A percentile compares a stretch with the other conserved stretches of the same genome.
Evolutionary conservation across 2,113 vertebrate species (phyloP).

Genomic region (Barbus barbus): DNA sequence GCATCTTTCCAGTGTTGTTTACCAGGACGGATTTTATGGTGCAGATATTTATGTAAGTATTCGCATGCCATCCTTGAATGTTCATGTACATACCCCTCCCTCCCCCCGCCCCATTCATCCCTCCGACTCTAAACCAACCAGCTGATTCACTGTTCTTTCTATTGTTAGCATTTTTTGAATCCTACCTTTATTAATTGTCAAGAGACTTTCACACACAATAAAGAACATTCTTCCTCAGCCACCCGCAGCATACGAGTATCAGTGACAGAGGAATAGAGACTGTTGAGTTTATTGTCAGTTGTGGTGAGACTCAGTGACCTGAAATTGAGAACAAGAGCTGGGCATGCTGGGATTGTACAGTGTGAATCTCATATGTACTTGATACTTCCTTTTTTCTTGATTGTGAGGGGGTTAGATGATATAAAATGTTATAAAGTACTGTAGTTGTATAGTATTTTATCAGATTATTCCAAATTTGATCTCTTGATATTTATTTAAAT

Average conservation of each 20-base stretch:
- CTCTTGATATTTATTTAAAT: not conserved
- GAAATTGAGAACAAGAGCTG: not conserved
- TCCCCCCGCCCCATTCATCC: not conserved
- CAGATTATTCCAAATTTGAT: not conserved
- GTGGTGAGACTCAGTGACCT: not conserved
- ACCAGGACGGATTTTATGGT: constrained; percentile 99
- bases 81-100: constrained; percentile 23
- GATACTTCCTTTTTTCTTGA: not conserved
- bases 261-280: not conserved
- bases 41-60: constrained; percentile 99
- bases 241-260: not conserved
- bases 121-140: not conserved
- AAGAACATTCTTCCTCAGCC: not conserved
- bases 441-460: no score
- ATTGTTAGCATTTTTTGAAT: constrained; percentile 1
- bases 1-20: constrained; percentile 94
- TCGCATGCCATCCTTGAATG: constrained; percentile 71
- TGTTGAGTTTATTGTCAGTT: not conserved
- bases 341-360: no score
- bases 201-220: not conserved
- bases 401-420: not conserved
- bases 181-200: not conserved
- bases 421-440: not conserved
- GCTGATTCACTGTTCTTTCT: not conserved
- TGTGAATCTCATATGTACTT: no score